These are phyloP conservation scores for Cynocephalus volans DNA, from an alignment of 2,113 vertebrate genomes.

Conservation along the genomic window DNA sequence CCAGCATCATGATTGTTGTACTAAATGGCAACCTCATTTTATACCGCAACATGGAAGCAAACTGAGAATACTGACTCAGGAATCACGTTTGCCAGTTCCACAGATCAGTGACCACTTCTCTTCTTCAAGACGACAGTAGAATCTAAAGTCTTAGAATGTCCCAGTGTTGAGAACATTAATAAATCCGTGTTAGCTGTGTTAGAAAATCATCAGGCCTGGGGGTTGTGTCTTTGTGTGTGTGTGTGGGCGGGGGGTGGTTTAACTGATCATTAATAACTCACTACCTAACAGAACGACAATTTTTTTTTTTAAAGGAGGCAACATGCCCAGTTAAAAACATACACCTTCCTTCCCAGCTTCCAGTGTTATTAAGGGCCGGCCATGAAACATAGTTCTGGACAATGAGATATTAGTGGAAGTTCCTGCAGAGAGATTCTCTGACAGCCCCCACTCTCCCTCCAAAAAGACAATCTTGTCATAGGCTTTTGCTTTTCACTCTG, in stretches of 20 bases:
- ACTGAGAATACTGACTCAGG: background rate
- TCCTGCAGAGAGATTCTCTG: background rate
- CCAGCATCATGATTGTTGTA: background rate
- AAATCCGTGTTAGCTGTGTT: background rate
- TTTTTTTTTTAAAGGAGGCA: background rate
- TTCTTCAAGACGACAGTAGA: background rate
- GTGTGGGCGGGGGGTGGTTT: no score
- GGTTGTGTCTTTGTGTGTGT: background rate
- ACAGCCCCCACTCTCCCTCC: no score
- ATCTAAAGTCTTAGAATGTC: background rate
- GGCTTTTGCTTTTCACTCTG: background rate
- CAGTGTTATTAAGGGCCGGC: background rate
- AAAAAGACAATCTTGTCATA: background rate
- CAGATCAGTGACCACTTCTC: background rate
- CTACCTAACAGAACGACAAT: background rate
- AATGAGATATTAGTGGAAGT: background rate
- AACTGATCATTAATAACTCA: background rate
- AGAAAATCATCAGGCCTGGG: slow-evolving; percentile 29
- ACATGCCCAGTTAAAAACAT: background rate
- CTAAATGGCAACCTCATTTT: background rate
- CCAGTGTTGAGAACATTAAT: background rate
- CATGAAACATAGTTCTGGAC: background rate
- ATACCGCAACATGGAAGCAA: background rate
- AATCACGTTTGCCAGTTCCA: background rate
- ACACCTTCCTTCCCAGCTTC: background rate